These are phyloP conservation scores for Tyria jacobaeae DNA, from an alignment of 2,888 invertebrate genomes.

Conservation along the genomic window DNA sequence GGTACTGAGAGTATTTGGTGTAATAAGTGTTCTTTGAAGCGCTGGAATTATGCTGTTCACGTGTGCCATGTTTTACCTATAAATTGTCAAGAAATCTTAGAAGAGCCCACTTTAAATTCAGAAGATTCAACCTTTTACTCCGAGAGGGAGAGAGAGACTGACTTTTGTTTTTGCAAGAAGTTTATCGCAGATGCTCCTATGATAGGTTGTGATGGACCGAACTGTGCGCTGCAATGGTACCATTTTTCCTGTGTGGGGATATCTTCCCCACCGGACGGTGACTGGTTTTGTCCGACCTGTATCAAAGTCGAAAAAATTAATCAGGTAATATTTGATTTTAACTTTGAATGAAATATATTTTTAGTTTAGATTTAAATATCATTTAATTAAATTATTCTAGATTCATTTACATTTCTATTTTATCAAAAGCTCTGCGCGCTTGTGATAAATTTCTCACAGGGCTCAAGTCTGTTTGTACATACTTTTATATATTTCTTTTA, in stretches of 20 bases:
- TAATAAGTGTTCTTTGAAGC: conserved; percentile 59
- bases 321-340: too few species aligned
- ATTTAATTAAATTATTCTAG: too few species aligned
- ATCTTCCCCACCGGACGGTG: conserved; percentile 61
- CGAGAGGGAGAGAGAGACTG: conserved; percentile 46
- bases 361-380: too few species aligned
- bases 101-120: conserved; percentile 37
- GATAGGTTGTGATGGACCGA: conserved; percentile 72
- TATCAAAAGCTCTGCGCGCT: too few species aligned
- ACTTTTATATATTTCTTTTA: too few species aligned
- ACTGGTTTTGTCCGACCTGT: conserved; percentile 72
- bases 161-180: conserved; percentile 68
- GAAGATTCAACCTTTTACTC: conserved; percentile 34
- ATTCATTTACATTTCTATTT: too few species aligned
- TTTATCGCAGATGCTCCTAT: conserved; percentile 58
- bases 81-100: conserved; percentile 44
- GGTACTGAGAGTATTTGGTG: conserved; percentile 71
- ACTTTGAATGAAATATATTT: too few species aligned
- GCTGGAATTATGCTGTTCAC: conserved; percentile 69
- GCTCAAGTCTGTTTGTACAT: too few species aligned
- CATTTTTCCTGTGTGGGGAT: conserved; percentile 73
- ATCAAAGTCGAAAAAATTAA: conserved; percentile 28
- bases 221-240: conserved; percentile 68
- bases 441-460: too few species aligned
- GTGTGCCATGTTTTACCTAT: conserved; percentile 68